These are phyloP conservation scores for Miltochrista miniata DNA, from an alignment of 2,888 invertebrate genomes.

Conservation along the genomic window DNA sequence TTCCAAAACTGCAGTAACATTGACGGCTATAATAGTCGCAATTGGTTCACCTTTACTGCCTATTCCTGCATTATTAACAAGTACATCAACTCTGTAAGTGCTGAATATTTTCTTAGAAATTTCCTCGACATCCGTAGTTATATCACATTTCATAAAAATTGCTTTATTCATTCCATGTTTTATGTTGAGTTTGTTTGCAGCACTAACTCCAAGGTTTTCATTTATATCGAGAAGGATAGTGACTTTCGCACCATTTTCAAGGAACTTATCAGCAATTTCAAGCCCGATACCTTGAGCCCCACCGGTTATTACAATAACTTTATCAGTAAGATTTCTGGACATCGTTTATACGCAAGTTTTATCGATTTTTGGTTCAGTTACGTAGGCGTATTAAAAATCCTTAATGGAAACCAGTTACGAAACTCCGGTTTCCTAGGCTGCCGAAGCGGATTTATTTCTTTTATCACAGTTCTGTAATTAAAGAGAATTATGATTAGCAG, in stretches of 20 bases:
- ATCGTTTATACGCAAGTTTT: constrained; percentile 11
- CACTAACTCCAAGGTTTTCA: constrained; percentile 9
- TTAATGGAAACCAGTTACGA: too few relatives aligned
- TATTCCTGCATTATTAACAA: constrained; percentile 70
- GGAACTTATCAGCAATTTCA: constrained; percentile 66
- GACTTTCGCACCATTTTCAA: constrained; percentile 58
- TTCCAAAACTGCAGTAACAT: constrained; percentile 46
- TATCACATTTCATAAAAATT: constrained; percentile 41
- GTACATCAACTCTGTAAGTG: constrained; percentile 49
- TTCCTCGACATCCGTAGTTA: constrained; percentile 19
- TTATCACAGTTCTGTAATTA: too few relatives aligned
- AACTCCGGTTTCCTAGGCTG: too few relatives aligned
- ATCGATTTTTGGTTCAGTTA: neutral
- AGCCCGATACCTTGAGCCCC: constrained; percentile 81
- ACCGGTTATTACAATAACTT: constrained; percentile 69
- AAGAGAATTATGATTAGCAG: too few relatives aligned
- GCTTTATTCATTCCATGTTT: constrained; percentile 23
- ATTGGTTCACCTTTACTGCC: constrained; percentile 33
- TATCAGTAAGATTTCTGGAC: constrained; percentile 32
- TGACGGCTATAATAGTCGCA: constrained; percentile 51
- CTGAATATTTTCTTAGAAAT: constrained; percentile 15
- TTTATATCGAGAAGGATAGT: constrained; percentile 28
- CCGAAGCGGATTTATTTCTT: too few relatives aligned
- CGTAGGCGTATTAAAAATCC: too few relatives aligned
- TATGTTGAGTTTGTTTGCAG: constrained; percentile 10